Base-by-base conservation (phyloP, 2,797 vertebrate genomes). In the Tarsius wallacei region DNA sequence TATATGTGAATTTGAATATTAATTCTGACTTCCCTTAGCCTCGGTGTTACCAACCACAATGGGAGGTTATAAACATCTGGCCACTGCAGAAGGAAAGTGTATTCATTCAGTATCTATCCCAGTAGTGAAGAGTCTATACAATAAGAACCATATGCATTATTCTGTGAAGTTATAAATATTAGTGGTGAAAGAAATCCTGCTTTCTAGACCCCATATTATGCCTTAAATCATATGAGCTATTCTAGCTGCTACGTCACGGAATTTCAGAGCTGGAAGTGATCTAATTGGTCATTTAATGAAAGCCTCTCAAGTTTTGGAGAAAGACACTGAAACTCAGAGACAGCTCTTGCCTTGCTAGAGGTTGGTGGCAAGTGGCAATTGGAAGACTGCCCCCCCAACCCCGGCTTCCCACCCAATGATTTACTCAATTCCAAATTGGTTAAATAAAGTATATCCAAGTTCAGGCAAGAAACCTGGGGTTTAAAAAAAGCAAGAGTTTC, bases 401-500 rank as follows among this genome's bases (percentile, higher is more conserved):
- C 17, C 15, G 61, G 53, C 51, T 91, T 68, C 47, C 66, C 2
- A 49, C 31, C 31, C 76, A 1, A 11, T n/a, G 24, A 16, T 61
- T 78, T 42, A 42, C 42, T 42, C 42, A 42, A 42, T 42, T 5
- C 42, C 42, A 42, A 42, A 42, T 42, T 42, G 42, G 5, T 42
- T 42, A 70, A 59, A 61, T 66, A 83, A 85, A 15, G 51, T 53
- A 24, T 49, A 61, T 59, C 73, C 70, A 28, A 77, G 57, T 76
- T 61, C 74, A 82, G 68, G 71, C 19, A 51, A 90, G 68, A 93
- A 81, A 86, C 13, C n/a, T 0, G 2, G 8, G 49, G 42, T 86
- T 96, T 53, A 42, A 73, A 95, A 53, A 61, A 63, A 22, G 51
- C 12, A 22, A 78, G 77, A 81, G 28, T 73, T 91, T 96, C 55